Evolutionary conservation across 2,888 invertebrate species (phyloP).

Genomic region (Stenichneumon culpator): DNA sequence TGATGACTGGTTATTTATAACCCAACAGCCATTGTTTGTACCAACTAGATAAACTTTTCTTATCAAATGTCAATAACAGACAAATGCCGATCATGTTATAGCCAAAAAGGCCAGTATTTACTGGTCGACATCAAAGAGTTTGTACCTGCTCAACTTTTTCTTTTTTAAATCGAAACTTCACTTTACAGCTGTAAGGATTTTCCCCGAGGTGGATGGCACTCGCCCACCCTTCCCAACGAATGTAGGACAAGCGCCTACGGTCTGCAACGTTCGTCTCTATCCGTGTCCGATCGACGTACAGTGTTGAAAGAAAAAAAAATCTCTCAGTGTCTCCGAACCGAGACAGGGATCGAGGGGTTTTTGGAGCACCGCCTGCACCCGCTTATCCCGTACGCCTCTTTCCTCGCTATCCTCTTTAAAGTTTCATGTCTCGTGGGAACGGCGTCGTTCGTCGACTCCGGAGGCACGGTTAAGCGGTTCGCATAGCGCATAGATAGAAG

Average conservation of each 20-base stretch:
- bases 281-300: background rate
- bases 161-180: no score
- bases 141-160: no score
- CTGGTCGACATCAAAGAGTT: no score
- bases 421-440: conserved; percentile 77
- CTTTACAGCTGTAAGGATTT: no score
- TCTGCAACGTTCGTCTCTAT: background rate
- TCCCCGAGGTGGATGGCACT: no score
- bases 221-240: background rate
- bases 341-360: background rate
- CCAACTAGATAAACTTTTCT: no score
- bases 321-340: background rate
- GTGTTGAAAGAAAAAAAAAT: background rate
- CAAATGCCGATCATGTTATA: no score
- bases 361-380: background rate
- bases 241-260: background rate
- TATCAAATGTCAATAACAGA: no score
- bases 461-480: conserved; percentile 72
- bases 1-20: no score
- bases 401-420: conserved; percentile 72
- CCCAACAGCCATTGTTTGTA: no score
- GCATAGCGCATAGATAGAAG: conserved; percentile 59
- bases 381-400: background rate
- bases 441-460: conserved; percentile 68
- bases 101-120: no score